phyloP scores from a whole-genome alignment of 2,888 invertebrate genomes.

The Ditula angustiorana region DNA sequence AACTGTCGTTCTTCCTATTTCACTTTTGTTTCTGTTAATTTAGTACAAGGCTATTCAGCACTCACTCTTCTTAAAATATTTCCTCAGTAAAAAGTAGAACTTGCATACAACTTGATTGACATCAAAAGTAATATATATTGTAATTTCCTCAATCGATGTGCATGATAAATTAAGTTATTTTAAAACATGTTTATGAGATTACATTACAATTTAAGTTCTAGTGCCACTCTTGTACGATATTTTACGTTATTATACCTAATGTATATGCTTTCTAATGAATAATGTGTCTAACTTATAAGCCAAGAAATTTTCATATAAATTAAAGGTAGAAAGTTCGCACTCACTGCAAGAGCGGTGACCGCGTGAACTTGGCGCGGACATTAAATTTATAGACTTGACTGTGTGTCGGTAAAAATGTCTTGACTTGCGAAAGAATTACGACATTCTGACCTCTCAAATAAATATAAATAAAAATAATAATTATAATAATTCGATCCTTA shows the following conservation, averaged over 20 bases:
- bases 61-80: background rate
- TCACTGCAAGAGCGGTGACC: conserved; percentile 58
- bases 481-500: too few species aligned
- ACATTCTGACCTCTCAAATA: too few species aligned
- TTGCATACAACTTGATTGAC: background rate
- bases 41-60: conserved; percentile 47
- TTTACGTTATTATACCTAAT: background rate
- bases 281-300: conserved; percentile 50
- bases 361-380: conserved; percentile 61
- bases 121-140: background rate
- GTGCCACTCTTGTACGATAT: background rate
- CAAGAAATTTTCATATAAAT: conserved; percentile 76
- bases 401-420: background rate
- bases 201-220: too few species aligned
- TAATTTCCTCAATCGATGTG: too few species aligned
- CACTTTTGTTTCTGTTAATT: conserved; percentile 67
- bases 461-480: too few species aligned
- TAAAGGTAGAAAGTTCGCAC: conserved; percentile 66
- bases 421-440: background rate
- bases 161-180: too few species aligned
- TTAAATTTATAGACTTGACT: conserved; percentile 47
- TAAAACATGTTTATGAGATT: too few species aligned
- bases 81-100: background rate
- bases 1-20: conserved; percentile 65
- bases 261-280: conserved; percentile 41